Evolutionary conservation across 2,113 vertebrate genomes (phyloP).

Genomic region (Asarcornis scutulata): DNA sequence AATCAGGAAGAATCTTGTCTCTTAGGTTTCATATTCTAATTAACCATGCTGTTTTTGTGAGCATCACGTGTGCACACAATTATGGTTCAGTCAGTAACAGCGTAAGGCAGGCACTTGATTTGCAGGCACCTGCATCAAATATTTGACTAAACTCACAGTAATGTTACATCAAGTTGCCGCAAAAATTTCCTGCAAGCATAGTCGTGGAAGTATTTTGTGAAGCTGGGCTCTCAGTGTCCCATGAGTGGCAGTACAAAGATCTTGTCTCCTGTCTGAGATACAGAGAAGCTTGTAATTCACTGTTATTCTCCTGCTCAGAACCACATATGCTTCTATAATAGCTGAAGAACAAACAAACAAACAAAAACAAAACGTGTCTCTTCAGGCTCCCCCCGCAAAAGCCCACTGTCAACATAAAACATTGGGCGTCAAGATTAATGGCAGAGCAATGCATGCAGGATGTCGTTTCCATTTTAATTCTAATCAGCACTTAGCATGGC

Average conservation of each 20-base stretch:
- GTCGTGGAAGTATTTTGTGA: background rate
- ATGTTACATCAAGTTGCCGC: background rate
- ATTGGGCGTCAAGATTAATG: constrained; percentile 51
- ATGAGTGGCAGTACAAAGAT: background rate
- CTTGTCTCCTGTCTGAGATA: background rate
- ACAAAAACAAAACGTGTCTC: background rate
- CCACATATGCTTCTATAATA: background rate
- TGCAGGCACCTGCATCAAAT: constrained; percentile 29
- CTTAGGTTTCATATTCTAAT: constrained; percentile 46
- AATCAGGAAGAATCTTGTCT: constrained; percentile 7
- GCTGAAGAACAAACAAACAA: background rate
- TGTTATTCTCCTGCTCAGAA: background rate
- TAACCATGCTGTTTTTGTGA: constrained; percentile 23
- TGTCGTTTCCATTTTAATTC: constrained; percentile 70
- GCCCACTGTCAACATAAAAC: constrained; percentile 45
- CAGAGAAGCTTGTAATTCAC: background rate
- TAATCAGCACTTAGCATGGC: constrained; percentile 45
- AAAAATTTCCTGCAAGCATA: background rate
- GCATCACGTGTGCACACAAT: constrained; percentile 39
- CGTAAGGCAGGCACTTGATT: background rate
- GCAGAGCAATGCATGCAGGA: constrained; percentile 55
- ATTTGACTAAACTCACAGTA: constrained; percentile 32
- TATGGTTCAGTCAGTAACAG: constrained; percentile 11
- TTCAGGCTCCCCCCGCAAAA: background rate
- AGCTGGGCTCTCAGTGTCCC: background rate